Conservation (phyloP, 2,888 invertebrate species). For the Anthrax anthrax region DNA sequence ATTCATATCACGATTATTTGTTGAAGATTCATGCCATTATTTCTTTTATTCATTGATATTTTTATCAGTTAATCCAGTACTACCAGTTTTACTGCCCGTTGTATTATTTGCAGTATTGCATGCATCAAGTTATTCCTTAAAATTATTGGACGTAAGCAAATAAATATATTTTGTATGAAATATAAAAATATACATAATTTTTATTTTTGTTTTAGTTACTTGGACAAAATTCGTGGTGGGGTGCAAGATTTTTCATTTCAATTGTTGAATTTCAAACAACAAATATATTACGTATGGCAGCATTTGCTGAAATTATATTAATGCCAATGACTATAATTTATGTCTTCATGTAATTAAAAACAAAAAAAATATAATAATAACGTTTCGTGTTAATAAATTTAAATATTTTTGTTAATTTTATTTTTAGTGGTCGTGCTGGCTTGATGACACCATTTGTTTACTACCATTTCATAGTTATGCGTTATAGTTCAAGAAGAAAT, state of each 20-base stretch:
- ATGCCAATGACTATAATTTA: slow-evolving; percentile 70
- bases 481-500: slow-evolving; percentile 89
- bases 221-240: slow-evolving; percentile 87
- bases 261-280: slow-evolving; percentile 82
- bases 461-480: slow-evolving; percentile 86
- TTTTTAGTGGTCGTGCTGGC: slow-evolving; percentile 73
- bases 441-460: slow-evolving; percentile 90
- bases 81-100: slow-evolving; percentile 80
- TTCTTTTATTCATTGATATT: slow-evolving; percentile 91
- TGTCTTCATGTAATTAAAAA: slow-evolving; percentile 80
- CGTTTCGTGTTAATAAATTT: no score
- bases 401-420: no score
- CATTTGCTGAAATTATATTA: slow-evolving; percentile 85
- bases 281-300: slow-evolving; percentile 78
- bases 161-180: background rate
- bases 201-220: slow-evolving; percentile 47
- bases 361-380: no score
- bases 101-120: slow-evolving; percentile 86
- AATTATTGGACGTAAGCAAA: slow-evolving; percentile 78
- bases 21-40: slow-evolving; percentile 94
- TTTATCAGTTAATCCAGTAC: slow-evolving; percentile 74
- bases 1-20: slow-evolving; percentile 63
- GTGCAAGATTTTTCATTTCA: slow-evolving; percentile 69
- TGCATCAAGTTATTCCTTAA: slow-evolving; percentile 80
- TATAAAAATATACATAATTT: background rate